Percentiles rank a stretch among this genome's conserved stretches.
Evolutionary conservation across 1,140 invertebrate species (phyloP).

Genomic region (Augochlora pura): DNA sequence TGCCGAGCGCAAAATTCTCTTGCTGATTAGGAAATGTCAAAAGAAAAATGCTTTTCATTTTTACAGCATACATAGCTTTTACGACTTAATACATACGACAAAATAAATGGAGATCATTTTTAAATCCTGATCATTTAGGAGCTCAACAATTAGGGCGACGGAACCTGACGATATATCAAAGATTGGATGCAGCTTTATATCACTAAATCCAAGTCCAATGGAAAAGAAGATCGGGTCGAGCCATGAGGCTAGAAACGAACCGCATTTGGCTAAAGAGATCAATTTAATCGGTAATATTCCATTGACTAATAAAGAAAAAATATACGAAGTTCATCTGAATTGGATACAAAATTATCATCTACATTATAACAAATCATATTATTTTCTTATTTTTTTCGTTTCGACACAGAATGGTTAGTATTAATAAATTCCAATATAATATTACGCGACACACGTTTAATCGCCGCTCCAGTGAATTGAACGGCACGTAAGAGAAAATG

Average conservation of each 20-base stretch:
- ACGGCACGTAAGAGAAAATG: not conserved
- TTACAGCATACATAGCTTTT: no score
- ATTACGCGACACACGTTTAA: not conserved
- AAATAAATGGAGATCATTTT: not conserved
- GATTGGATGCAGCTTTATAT: constrained; percentile 15
- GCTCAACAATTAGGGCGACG: constrained; percentile 45
- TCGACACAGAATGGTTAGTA: no score
- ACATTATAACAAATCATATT: no score
- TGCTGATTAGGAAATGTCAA: no score
- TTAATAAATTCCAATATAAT: no score
- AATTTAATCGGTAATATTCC: constrained; percentile 15
- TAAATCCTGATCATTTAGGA: constrained; percentile 34
- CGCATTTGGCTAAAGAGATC: not conserved
- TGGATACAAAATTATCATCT: no score
- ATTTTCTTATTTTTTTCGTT: no score
- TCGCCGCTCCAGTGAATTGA: not conserved
- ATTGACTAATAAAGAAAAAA: not conserved
- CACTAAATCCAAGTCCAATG: constrained; percentile 4
- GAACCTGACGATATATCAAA: constrained; percentile 31
- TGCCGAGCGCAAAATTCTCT: no score
- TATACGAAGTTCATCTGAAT: no score
- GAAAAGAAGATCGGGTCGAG: constrained; percentile 13
- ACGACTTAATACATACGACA: no score
- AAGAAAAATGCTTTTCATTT: no score
- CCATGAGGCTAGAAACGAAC: constrained; percentile 5